Base-by-base conservation (phyloP, 2,113 vertebrate species). In the Etheostoma cragini region DNA sequence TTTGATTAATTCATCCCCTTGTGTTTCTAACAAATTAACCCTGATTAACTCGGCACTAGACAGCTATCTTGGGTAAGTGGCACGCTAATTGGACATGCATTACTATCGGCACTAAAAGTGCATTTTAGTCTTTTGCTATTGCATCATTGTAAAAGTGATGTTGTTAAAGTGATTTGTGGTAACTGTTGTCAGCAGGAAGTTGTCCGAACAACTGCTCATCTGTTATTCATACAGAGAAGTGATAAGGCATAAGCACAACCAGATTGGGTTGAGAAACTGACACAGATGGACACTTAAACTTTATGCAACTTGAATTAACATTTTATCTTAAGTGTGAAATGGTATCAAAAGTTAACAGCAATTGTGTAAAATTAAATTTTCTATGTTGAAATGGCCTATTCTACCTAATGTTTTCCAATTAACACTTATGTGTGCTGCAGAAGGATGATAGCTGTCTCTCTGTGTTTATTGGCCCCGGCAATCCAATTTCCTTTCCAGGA, bases 11-110 rank as follows among this genome's bases (percentile, higher is more conserved):
- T 87, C 75, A 62, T 83, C 78, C 81, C 78, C 78, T 84, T 91
- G 85, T 91, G 86, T 93, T 90, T 88, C 81, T 85, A 88, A 91
- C 90, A 87, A 91, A 93, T 93, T 90, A 93, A 91, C 91, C 89
- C 88, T 89, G 86, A 92, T 94, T 93, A 93, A 89, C 75, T 87
- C n/a, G 0, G 65, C 72, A 85, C 87, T 90, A 64, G 85, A 84
- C 81, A 69, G 78, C 73, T 35, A 38, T 72, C 78, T 68, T 76
- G 80, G 68, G 4, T 83, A 88, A 88, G 69, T 78, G 83, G 66
- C 65, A 69, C 68, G 62, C 79, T 94, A 90, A 93, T 92, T 93
- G 82, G 77, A 85, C 81, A 52, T 62, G 42, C 75, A 78, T 83
- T 72, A 72, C 57, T 73, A 68, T 47, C 15, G 1, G 79, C 67